Percentiles rank a stretch among this genome's conserved stretches.
Conservation (phyloP, 1,140 invertebrate genomes). For the Macrobrachium nipponense region DNA sequence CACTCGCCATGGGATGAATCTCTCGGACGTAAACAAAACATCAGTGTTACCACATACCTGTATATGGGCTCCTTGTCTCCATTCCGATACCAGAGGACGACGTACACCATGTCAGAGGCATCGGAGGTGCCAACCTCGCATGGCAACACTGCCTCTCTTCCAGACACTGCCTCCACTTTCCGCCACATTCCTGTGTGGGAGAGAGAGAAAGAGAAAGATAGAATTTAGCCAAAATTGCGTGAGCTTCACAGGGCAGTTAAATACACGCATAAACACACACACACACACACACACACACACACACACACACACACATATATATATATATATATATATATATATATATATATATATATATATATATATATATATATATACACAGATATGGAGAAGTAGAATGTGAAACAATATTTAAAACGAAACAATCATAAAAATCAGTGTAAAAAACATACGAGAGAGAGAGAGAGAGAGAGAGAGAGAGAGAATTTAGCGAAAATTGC, state of each 20-base stretch:
- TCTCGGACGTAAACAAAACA: not conserved
- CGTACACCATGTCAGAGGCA: constrained; percentile 42
- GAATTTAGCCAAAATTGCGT: no score
- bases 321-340: not conserved
- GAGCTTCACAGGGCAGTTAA: no score
- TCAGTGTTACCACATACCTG: constrained; percentile 22
- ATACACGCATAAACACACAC: not conserved
- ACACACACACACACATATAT: not conserved
- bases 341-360: not conserved
- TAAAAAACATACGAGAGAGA: no score
- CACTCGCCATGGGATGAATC: not conserved
- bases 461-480: no score
- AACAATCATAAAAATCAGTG: no score
- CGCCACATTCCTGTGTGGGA: constrained; percentile 50
- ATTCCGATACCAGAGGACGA: constrained; percentile 47
- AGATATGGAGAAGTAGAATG: no score
- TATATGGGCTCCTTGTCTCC: constrained; percentile 47
- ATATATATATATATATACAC: not conserved
- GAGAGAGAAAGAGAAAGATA: not conserved
- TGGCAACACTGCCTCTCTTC: constrained; percentile 36
- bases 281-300: not conserved
- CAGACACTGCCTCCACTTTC: constrained; percentile 54
- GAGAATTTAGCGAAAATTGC: no score
- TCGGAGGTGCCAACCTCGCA: constrained; percentile 44
- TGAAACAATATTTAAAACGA: no score